Evolutionary conservation across 2,113 vertebrate species (phyloP), one percentile per base, ranked within the genome.

Genomic region (Tragulus kanchil): DNA sequence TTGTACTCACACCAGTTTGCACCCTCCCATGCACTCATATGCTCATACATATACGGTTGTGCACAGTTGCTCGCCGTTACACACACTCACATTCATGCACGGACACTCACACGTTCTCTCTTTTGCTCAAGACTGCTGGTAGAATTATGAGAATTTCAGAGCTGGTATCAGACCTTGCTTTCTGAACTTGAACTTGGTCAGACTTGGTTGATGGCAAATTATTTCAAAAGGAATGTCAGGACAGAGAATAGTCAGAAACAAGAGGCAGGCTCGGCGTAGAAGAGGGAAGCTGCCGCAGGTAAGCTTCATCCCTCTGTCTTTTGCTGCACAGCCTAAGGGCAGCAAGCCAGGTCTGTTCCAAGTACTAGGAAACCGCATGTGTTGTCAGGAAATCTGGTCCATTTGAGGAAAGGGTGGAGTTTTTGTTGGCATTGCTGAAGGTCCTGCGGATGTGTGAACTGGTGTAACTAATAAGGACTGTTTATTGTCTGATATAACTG

Each of bases 321-420:
- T n/a, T 16, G 69, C 86, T 58, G 23, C 5, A 28, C 19, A 31
- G 45, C 65, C 56, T 13, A 36, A 67, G 73, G 61, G 89, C 89
- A 73, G 82, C 54, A 83, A 48, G 96, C 84, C 73, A 79, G 54
- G 26, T 31, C 75, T 62, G 48, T 26, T 58, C 59, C 77, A 54
- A 52, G 13, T 71, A 45, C 58, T 69, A 50, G 85, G 95, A 96
- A 94, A 90, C 48, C 36, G 8, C 45, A 4, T 83, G 67, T 84
- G 59, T 93, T 89, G 8, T 88, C 88, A 94, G 90, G 94, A 96
- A 96, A 82, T 71, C 9, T 54, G 88, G 87, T 25, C 26, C 42
- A 45, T 62, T 61, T 93, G 94, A 90, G 36, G 77, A 92, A 96
- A 87, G 75, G 94, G 92, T 96, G 84, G 71, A 15, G 86, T 85